These are phyloP conservation scores for Hermodice carunculata DNA, from an alignment of 2,888 invertebrate genomes.

Conservation along the genomic window DNA sequence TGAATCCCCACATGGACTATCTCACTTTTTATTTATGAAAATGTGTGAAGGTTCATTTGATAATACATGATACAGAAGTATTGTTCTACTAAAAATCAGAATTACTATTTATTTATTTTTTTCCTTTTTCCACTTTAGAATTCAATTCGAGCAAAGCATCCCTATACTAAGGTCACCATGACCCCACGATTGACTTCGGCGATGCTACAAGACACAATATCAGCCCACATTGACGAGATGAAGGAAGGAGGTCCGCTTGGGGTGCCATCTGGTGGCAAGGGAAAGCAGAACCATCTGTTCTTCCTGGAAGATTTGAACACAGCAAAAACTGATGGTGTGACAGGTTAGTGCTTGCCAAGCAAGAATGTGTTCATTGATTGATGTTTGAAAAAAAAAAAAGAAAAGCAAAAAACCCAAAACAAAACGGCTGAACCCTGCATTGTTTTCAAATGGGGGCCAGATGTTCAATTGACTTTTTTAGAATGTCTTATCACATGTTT, in stretches of 20 bases:
- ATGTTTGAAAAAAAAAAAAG: no score
- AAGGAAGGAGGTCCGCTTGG: conserved; percentile 7
- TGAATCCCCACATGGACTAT: no score
- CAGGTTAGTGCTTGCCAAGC: conserved; percentile 16
- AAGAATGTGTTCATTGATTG: no score
- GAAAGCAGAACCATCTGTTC: conserved; percentile 53
- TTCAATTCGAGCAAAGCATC: conserved; percentile 53
- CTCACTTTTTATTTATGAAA: no score
- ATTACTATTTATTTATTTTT: background rate
- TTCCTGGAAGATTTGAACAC: conserved; percentile 66
- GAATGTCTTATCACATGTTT: no score
- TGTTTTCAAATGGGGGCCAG: no score
- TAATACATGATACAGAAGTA: background rate
- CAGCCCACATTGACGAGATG: conserved; percentile 32
- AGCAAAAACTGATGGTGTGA: conserved; percentile 33
- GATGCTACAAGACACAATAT: conserved; percentile 52
- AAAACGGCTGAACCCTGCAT: no score
- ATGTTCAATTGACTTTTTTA: no score
- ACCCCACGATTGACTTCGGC: conserved; percentile 54
- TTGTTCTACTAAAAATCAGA: background rate
- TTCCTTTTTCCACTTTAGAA: no score
- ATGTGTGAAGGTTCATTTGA: no score
- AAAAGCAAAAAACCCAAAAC: no score
- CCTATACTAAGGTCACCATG: conserved; percentile 55
- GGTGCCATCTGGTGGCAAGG: background rate